Evolutionary conservation across 1,140 invertebrate genomes (phyloP).

Genomic region (Trachelipus rathkii): DNA sequence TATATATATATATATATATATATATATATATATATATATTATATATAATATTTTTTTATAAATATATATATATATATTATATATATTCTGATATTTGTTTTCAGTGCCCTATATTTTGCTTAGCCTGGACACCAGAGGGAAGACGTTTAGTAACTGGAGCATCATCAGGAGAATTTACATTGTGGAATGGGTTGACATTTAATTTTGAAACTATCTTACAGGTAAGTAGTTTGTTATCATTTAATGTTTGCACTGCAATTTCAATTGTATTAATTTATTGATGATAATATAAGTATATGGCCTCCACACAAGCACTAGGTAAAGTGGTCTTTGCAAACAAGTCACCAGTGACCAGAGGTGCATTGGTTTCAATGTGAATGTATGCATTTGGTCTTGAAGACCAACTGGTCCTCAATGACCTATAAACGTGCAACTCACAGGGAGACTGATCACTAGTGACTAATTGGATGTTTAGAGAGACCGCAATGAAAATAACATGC

Average conservation of each 20-base stretch:
- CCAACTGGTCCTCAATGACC: too few species aligned
- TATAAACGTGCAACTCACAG: too few species aligned
- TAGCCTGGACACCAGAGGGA: constrained; percentile 99
- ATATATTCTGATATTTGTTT: constrained; percentile 54
- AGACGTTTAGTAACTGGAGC: constrained; percentile 94
- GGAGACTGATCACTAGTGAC: too few species aligned
- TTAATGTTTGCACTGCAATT: background rate
- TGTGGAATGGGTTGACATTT: constrained; percentile 99
- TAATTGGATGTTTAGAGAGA: too few species aligned
- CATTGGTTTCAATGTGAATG: too few species aligned
- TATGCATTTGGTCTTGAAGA: too few species aligned
- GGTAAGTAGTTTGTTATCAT: constrained; percentile 55
- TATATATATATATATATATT: constrained; percentile 6
- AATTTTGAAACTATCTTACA: constrained; percentile 99
- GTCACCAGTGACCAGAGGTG: too few species aligned
- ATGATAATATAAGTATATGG: too few species aligned
- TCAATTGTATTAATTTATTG: background rate
- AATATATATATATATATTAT: background rate
- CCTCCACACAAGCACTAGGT: too few species aligned
- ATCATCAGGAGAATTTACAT: constrained; percentile 96
- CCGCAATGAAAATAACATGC: too few species aligned
- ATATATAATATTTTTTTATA: background rate
- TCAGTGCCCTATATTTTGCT: constrained; percentile 96
- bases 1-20: constrained; percentile 15
- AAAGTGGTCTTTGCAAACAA: too few species aligned